Evolutionary conservation across 1,140 invertebrate species (phyloP).

Genomic region (Leucophenga varia): DNA sequence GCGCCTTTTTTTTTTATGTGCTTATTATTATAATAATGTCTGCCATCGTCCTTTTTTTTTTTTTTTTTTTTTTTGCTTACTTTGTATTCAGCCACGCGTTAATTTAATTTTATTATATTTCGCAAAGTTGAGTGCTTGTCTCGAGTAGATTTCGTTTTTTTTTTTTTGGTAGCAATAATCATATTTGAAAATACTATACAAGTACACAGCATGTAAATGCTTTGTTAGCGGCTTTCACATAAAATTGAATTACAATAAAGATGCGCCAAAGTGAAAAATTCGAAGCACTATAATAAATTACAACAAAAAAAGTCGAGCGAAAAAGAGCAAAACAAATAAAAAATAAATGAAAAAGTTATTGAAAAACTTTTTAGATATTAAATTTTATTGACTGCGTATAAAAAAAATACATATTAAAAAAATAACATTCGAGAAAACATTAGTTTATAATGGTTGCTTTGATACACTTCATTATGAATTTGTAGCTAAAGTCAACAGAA

Average conservation of each 20-base stretch:
- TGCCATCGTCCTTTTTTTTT: conserved; percentile 8
- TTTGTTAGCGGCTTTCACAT: conserved; percentile 24
- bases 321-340: background rate
- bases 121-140: conserved; percentile 29
- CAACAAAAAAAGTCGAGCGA: too few species aligned
- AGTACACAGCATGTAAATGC: conserved; percentile 1
- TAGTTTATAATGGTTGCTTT: too few species aligned
- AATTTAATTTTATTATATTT: conserved; percentile 47
- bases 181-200: conserved; percentile 37
- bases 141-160: too few species aligned
- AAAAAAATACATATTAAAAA: too few species aligned
- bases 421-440: too few species aligned
- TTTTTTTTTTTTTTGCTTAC: conserved; percentile 16
- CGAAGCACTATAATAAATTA: background rate
- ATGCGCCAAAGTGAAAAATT: background rate
- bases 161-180: conserved; percentile 43
- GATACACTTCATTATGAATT: too few species aligned
- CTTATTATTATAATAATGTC: background rate
- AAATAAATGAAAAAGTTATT: conserved; percentile 13
- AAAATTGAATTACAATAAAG: conserved; percentile 46
- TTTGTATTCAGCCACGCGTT: conserved; percentile 29
- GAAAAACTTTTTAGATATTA: conserved; percentile 50
- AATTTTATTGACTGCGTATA: conserved; percentile 35
- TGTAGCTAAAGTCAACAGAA: too few species aligned
- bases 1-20: conserved; percentile 14